These are phyloP conservation scores for Tetranychus piercei DNA, from an alignment of 2,888 invertebrate species.

Conservation along the genomic window DNA sequence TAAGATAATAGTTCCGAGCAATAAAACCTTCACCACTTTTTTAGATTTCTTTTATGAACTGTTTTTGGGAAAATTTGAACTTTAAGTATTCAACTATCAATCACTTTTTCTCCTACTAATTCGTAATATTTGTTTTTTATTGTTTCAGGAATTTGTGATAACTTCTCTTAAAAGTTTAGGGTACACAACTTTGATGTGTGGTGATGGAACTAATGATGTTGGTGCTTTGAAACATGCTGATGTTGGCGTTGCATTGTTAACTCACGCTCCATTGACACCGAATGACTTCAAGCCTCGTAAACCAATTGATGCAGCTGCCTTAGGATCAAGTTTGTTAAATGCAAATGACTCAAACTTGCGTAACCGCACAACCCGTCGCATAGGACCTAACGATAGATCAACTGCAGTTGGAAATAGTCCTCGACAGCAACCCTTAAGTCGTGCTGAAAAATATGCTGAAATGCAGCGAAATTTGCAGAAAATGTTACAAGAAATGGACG, in stretches of 20 bases:
- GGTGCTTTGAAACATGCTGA: conserved; percentile 96
- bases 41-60: no score
- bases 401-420: background rate
- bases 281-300: conserved; percentile 9
- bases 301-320: background rate
- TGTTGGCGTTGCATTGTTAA: conserved; percentile 41
- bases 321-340: background rate
- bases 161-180: conserved; percentile 70
- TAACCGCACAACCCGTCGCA: background rate
- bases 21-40: no score
- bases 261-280: conserved; percentile 18
- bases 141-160: conserved; percentile 57
- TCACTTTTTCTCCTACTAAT: background rate
- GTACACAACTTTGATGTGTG: conserved; percentile 88
- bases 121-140: conserved; percentile 5
- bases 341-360: background rate
- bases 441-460: conserved; percentile 10
- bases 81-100: background rate
- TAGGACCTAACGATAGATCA: background rate
- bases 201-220: conserved; percentile 99
- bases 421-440: background rate
- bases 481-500: conserved; percentile 65
- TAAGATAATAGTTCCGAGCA: no score
- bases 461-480: conserved; percentile 42
- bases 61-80: no score